Evolutionary conservation across 2,113 vertebrate species (phyloP), one percentile per base, ranked within the genome.

Genomic region (Mustela lutreola): DNA sequence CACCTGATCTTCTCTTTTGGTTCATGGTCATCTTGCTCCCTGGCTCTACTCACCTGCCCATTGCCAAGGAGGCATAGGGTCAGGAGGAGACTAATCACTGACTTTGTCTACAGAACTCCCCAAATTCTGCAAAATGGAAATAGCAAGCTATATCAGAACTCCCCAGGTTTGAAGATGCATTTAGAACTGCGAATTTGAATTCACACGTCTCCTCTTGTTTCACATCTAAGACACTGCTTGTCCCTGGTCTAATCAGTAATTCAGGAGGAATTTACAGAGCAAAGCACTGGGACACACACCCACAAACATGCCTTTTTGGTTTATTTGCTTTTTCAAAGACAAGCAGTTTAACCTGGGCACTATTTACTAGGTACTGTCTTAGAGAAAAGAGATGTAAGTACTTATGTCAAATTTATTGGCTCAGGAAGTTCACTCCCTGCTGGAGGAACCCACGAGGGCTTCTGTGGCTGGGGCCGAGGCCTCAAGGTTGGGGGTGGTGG

Each of bases 281-380:
- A 63, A 60, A 67, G 60, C 53, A 15, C 70, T 1, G 42, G 90
- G 76, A 80, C 26, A 63, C 5, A 90, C 2, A 73, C 91, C 18
- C 84, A 73, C 31, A 86, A 85, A 94, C 48, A 53, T 39, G 70
- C 42, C 75, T 95, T 93, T 95, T 96, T 42, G 50, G 76, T 81
- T 92, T 95, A 91, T 97, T 97, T 97, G 87, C 70, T 82, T 92
- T 94, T 87, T 86, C 90, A 56, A 81, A 92, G 18, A 63, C 79
- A 89, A 53, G 73, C 45, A 93, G 87, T 96, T 96, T 90, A 91
- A 92, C 75, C 78, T 53, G 39, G 39, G 28, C 48, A 16, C 86
- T 78, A 33, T 94, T 92, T 97, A 88, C 63, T 65, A 85, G 71
- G 75, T 56, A 24, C 42, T 84, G 31, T 89, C 76, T 89, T 84